Base-by-base conservation (phyloP, 2,888 invertebrate genomes). In the Acrocyrtus sp. region DNA sequence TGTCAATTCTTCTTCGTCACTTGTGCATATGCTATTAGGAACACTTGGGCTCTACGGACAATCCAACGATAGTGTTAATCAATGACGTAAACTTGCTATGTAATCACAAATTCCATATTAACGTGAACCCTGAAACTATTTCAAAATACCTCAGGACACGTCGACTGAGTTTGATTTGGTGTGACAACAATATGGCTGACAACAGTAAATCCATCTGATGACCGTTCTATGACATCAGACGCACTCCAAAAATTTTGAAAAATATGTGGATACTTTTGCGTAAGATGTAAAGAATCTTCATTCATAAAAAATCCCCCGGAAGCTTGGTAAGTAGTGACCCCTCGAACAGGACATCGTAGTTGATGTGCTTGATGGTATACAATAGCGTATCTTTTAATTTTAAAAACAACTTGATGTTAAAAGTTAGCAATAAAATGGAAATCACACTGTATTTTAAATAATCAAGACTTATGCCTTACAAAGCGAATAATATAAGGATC, bases 241-340 rank as follows among this genome's bases (percentile, higher is more conserved):
- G 77, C 77, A 63, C 77, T 75, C 70, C 75, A 77, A 50, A 75
- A 77, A 45, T 24, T 43, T 29, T 75, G 77, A 53, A 62, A 77
- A 4, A 77, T 62, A 21, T 65, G 73, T 24, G 77, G 75, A 47
- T 77, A 77, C 41, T 77, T 75, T 26, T 57, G 34, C 10, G 61
- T 56, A 2, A 77, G 22, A 15, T 54, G 17, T 45, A 54, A 24
- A 1, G 58, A 53, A 43, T 75, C 75, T 45, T 77, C 75, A 2
- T 75, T 75, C 77, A 75, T 77, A 26, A 75, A 77, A 69, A 77
- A 77, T 34, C 77, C 77, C 21, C 77, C 77, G 62, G 75, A 77
- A 1, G 77, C 58, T 48, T 77, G 74, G 24, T 63, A 75, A 12
- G 77, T 75, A n/a, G 77, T 77, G 12, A 77, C 75, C 4, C 75